Evolutionary conservation across 2,113 vertebrate genomes (phyloP).

Genomic region (Jacana jacana): DNA sequence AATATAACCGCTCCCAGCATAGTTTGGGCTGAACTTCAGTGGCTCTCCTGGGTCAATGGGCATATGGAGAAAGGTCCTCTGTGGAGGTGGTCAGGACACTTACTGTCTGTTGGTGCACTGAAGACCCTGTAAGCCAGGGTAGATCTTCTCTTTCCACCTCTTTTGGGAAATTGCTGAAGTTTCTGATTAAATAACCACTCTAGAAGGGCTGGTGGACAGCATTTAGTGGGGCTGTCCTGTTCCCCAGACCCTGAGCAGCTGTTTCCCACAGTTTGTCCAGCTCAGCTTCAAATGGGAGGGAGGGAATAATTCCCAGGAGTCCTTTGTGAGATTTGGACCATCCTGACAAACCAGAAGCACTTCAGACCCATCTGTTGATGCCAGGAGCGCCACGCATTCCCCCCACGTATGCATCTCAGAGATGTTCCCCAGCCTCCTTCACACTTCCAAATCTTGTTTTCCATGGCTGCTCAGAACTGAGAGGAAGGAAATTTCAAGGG

Average conservation of each 20-base stretch:
- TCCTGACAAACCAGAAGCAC: background rate
- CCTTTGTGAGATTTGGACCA: background rate
- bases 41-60: background rate
- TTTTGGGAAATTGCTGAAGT: background rate
- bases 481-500: background rate
- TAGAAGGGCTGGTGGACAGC: background rate
- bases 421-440: background rate
- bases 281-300: background rate
- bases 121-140: background rate
- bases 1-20: background rate
- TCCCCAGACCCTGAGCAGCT: background rate
- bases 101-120: background rate
- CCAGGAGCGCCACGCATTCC: background rate
- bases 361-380: background rate
- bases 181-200: background rate
- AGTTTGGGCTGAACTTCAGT: background rate
- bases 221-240: background rate
- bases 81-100: background rate
- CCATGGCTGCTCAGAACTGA: background rate
- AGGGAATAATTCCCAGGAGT: background rate
- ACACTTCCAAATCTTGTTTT: background rate
- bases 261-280: background rate
- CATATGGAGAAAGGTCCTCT: background rate
- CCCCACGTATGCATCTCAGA: rapidly evolving
- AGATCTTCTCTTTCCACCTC: background rate